Conservation (phyloP, 2,888 invertebrate genomes). For the Metopia argyrocephala region DNA sequence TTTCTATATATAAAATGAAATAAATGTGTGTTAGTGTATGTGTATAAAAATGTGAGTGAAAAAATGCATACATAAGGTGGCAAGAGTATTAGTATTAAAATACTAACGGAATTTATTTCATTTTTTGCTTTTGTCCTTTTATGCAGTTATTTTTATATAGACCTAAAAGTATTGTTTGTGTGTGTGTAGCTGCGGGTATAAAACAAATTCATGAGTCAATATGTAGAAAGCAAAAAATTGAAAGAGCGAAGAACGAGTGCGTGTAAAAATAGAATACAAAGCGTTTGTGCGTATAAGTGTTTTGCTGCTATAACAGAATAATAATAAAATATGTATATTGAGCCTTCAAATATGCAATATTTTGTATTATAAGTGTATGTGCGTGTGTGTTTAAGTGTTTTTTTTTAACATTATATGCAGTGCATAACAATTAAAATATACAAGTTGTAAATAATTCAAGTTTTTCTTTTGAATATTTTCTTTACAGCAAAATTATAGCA, state of each 20-base stretch:
- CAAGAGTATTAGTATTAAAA: conserved; percentile 22
- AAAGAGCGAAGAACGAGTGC: neutral
- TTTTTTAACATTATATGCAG: too few species aligned
- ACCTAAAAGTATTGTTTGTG: neutral
- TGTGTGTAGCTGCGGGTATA: conserved; percentile 1
- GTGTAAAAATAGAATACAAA: conserved; percentile 37
- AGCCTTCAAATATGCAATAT: too few species aligned
- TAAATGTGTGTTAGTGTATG: neutral
- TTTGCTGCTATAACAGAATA: conserved; percentile 10
- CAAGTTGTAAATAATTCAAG: too few species aligned
- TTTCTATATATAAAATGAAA: conserved; percentile 59
- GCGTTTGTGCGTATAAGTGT: neutral
- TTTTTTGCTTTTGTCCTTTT: conserved; percentile 30
- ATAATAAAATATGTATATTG: conserved; percentile 1
- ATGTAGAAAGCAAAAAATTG: neutral
- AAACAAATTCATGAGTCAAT: conserved; percentile 32
- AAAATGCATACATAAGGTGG: conserved; percentile 19
- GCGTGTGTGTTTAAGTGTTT: too few species aligned
- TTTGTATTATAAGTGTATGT: too few species aligned
- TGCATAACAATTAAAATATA: too few species aligned
- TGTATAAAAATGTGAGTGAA: conserved; percentile 7
- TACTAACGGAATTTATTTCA: conserved; percentile 33
- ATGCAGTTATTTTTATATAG: neutral
- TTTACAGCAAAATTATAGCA: too few species aligned
- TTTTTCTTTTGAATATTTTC: too few species aligned